phyloP scores from a whole-genome alignment of 2,797 vertebrate species.

The Capromys pilorides region DNA sequence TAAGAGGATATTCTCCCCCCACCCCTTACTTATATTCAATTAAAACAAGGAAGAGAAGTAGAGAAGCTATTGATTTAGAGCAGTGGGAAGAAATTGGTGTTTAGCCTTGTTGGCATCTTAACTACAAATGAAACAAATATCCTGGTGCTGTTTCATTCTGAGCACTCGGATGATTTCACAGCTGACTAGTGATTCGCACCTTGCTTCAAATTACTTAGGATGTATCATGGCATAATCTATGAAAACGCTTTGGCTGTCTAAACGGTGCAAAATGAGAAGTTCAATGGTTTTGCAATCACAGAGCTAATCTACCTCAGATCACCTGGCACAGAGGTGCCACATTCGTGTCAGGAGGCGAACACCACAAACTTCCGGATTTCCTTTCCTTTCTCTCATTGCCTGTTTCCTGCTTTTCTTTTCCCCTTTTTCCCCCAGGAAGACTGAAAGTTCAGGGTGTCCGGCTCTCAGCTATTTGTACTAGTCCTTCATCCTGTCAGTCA shows the following conservation, averaged over 20 bases:
- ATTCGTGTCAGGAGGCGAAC: neutral
- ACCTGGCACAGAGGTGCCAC: fast-evolving
- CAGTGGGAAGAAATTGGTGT: constrained; percentile 72
- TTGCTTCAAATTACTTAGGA: constrained; percentile 78
- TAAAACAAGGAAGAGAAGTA: constrained; percentile 44
- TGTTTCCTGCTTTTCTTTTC: neutral
- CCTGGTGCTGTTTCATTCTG: constrained; percentile 72
- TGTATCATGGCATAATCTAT: constrained; percentile 61
- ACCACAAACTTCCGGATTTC: neutral
- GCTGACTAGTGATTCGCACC: constrained; percentile 76
- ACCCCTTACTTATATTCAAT: constrained; percentile 31
- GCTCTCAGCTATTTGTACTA: neutral
- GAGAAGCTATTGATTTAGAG: constrained; percentile 79
- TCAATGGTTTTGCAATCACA: neutral
- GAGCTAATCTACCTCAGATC: neutral
- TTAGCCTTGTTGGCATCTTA: constrained; percentile 76
- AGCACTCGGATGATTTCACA: constrained; percentile 80
- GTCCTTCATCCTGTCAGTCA: neutral
- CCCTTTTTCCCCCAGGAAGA: neutral
- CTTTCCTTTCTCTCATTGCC: neutral
- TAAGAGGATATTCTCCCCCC: constrained; percentile 35
- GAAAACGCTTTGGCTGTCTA: constrained; percentile 59
- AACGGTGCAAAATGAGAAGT: constrained; percentile 25
- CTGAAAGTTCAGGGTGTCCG: neutral
- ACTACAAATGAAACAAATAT: constrained; percentile 66